Percentiles rank a stretch among this genome's conserved stretches.
phyloP scores from a whole-genome alignment of 2,113 vertebrate genomes.

The Agelaius tricolor region DNA sequence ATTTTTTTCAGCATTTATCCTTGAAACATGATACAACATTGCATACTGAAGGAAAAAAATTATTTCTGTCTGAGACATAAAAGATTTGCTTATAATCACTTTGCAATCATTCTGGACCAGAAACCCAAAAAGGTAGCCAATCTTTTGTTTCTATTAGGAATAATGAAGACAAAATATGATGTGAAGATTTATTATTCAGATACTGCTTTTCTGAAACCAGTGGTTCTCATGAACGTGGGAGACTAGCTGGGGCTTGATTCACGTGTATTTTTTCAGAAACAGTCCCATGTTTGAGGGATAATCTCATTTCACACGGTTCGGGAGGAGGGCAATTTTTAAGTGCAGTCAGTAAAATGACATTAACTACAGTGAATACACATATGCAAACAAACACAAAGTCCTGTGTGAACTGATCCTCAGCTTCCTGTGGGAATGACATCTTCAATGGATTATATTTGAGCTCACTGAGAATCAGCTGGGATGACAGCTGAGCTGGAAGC shows the following conservation, averaged over 20 bases:
- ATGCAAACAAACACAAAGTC: conserved; percentile 49
- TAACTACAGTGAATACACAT: conserved; percentile 30
- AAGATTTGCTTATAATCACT: neutral
- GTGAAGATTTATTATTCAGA: neutral
- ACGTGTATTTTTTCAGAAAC: neutral
- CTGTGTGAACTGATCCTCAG: conserved; percentile 58
- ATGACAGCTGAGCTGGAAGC: conserved; percentile 41
- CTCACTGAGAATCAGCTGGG: neutral
- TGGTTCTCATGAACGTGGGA: neutral
- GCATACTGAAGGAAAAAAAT: neutral
- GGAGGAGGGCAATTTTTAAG: neutral
- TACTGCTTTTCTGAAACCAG: neutral
- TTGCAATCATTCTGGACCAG: neutral
- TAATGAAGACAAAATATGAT: neutral
- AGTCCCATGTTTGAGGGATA: neutral
- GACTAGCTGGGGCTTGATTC: neutral
- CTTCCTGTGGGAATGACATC: conserved; percentile 60
- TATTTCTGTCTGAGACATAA: neutral
- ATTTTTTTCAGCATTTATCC: neutral
- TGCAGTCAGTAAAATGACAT: conserved; percentile 38
- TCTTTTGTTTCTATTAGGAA: neutral
- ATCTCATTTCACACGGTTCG: conserved; percentile 35
- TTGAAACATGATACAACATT: neutral
- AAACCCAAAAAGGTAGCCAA: neutral
- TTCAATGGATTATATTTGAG: conserved; percentile 40